Base-by-base conservation (phyloP, 2,888 invertebrate species). In the Scaptomyza parva region DNA sequence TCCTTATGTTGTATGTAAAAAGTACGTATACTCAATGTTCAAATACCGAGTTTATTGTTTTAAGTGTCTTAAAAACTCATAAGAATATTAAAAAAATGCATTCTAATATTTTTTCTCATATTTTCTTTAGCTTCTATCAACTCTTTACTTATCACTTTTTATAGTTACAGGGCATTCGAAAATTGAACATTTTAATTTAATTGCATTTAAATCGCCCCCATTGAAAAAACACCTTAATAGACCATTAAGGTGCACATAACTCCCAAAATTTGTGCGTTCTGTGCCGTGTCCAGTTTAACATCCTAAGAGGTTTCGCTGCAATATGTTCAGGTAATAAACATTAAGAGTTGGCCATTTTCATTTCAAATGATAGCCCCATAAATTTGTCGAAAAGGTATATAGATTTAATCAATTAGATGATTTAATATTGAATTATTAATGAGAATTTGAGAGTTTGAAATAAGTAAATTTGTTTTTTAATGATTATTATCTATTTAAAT, bases 201-300 rank as follows among this genome's bases (percentile, higher is more conserved):
- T 85, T 85, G 82, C 83, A 77, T 85, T 85, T 82, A 82, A 82
- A 82, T 82, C 72, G 86, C 54, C 58, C n/a, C n/a, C n/a, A n/a
- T n/a, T 24, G 47, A 45, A 41, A 62, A 71, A 68, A 71, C 85
- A 82, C 72, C 85, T 85, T 81, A 77, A 85, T 85, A 77, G 83
- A 52, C 86, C 80, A 82, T 82, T 82, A 82, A 69, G 74, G 64
- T 52, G 52, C 24, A 33, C 55, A 39, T 35, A 33, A 24, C 26
- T 43, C 20, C 20, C 52, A 41, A 20, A 11, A n/a, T 2, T n/a
- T 17, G 1, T n/a, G 33, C 37, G 1, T 0, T 3, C 17, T 9
- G 37, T n/a, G n/a, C n/a, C n/a, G n/a, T n/a, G n/a, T n/a, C 11
- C 17, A 8, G 14, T n/a, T 11, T 17, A 37, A 3, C 22, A 28